Base-by-base conservation (phyloP, 2,113 vertebrate species). In the Nesogale talazaci region DNA sequence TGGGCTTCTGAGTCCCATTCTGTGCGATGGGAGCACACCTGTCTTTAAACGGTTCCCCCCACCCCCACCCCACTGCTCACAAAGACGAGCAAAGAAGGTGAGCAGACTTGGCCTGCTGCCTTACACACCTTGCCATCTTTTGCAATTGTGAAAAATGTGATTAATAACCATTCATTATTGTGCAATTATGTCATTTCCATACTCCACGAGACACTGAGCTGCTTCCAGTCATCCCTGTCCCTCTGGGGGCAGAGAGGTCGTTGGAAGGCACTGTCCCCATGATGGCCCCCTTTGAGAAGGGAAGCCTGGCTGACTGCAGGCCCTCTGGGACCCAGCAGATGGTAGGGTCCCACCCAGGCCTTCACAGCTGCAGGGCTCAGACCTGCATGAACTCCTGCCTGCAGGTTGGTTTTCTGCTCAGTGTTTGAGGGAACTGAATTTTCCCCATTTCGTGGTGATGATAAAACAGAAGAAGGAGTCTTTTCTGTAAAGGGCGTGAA, bases 401-500 rank as follows among this genome's bases (percentile, higher is more conserved):
- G 40, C 70, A 11, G 69, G 40, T 38, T 2, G 36, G 6, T 83
- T 92, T 93, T 86, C 92, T 1, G 2, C 17, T 29, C 69, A 76
- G 52, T 74, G 16, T 11, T 63, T 40, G 10, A 31, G 63, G 1
- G 38, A 69, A 69, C 22, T 3, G 1, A 9, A 38, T 89, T 91
- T 91, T 82, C 67, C 61, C 40, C 52, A 23, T 25, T 27, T 56
- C 52, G 1, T 6, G 23, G n/a, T 63, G 46, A 93, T 63, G 46
- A 93, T 59, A 29, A 85, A 79, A 87, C 31, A 80, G 27, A 94
- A 56, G 77, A 76, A 88, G 81, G 29, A 38, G 27, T 29, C 29
- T 88, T 93, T 93, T 83, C 52, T 12, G 72, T n/a, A 27, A 90
- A 79, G n/a, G 87, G 80, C 75, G 9, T 74, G 46, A 74, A 20